phyloP scores from a whole-genome alignment of 2,797 vertebrate species.

The Rhinoraja longicauda region DNA sequence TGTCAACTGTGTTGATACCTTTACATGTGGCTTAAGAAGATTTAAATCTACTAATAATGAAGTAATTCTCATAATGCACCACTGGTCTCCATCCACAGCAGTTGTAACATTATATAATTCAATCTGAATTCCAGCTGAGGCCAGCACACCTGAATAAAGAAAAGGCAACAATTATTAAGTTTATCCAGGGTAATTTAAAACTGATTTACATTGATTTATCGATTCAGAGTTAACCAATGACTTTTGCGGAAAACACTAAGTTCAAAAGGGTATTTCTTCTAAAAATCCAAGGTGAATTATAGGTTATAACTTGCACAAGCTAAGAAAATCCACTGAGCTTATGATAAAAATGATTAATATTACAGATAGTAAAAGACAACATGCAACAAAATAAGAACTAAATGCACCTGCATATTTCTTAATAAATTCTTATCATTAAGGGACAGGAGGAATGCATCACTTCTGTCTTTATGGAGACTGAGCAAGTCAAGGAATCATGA shows the following conservation, averaged over 20 bases:
- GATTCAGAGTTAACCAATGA: no score
- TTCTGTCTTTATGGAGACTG: neutral
- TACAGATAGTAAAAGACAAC: neutral
- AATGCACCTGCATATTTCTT: neutral
- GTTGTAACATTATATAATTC: constrained; percentile 73
- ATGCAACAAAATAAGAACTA: neutral
- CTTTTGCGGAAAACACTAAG: neutral
- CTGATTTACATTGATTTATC: neutral
- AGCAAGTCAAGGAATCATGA: neutral
- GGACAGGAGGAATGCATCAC: neutral
- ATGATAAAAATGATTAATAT: neutral
- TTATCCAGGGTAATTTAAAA: neutral
- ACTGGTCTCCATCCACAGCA: constrained; percentile 59
- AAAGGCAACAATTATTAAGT: neutral
- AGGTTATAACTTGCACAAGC: neutral
- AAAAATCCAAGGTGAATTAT: neutral
- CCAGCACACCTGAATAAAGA: constrained; percentile 63
- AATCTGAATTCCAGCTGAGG: constrained; percentile 61
- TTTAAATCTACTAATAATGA: constrained; percentile 59
- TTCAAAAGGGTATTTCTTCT: neutral
- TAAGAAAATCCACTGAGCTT: neutral
- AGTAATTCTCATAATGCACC: constrained; percentile 71
- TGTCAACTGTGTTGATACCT: constrained; percentile 14
- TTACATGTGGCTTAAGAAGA: constrained; percentile 60
- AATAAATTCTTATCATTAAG: neutral